These are phyloP conservation scores for Glandiceps talaboti DNA, from an alignment of 53 echinoderm and acorn worm species.

Conservation along the genomic window DNA sequence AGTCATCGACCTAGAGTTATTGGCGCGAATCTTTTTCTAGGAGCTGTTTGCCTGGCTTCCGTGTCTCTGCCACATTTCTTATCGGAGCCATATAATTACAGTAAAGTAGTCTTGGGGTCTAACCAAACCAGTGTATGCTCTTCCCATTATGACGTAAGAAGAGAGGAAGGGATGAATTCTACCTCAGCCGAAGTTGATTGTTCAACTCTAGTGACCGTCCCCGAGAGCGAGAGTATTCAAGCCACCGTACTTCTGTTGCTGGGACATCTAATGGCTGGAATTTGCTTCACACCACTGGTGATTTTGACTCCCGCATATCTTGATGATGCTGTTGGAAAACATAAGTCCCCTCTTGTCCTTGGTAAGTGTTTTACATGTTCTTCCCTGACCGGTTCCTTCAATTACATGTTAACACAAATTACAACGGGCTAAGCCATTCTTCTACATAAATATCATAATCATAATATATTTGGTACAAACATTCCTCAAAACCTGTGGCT, in stretches of 20 bases:
- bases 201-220: not conserved
- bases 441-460: no score
- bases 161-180: not conserved
- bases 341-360: not conserved
- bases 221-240: not conserved
- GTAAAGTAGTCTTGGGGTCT: not conserved
- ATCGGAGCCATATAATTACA: not conserved
- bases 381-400: no score
- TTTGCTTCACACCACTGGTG: not conserved
- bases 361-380: no score
- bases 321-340: not conserved
- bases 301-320: not conserved
- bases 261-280: not conserved
- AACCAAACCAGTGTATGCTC: not conserved
- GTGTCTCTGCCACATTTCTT: not conserved
- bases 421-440: no score
- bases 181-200: no score
- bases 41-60: not conserved
- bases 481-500: no score
- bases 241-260: not conserved
- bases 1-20: not conserved
- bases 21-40: not conserved
- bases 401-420: no score
- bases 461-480: no score
- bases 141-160: not conserved